phyloP scores from a whole-genome alignment of 1,140 invertebrate species.

The Ceratina japonica region DNA sequence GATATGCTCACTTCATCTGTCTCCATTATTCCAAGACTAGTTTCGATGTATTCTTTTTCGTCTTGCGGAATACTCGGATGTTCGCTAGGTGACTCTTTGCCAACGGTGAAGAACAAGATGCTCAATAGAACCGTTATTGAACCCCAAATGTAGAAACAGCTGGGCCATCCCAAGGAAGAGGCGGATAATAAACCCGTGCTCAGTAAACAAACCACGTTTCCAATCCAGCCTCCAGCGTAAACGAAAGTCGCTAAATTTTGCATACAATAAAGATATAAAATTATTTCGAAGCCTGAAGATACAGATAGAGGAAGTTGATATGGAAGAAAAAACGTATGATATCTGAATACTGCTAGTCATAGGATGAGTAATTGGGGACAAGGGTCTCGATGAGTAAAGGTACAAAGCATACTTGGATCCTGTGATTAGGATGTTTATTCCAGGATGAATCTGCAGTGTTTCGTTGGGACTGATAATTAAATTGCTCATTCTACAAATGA shows the following conservation, averaged over 20 bases:
- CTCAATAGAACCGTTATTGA: constrained; percentile 70
- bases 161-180: constrained; percentile 82
- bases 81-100: constrained; percentile 79
- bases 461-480: not conserved
- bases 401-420: too few species aligned
- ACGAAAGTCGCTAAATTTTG: constrained; percentile 69
- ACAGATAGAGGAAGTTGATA: too few species aligned
- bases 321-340: too few species aligned
- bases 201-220: constrained; percentile 83
- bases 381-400: too few species aligned
- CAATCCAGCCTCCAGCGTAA: constrained; percentile 81
- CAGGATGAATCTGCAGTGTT: too few species aligned
- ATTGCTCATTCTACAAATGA: not conserved
- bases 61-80: constrained; percentile 72
- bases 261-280: not conserved
- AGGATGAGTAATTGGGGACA: too few species aligned
- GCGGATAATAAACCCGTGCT: constrained; percentile 82
- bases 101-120: constrained; percentile 71
- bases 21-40: constrained; percentile 77
- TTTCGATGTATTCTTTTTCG: constrained; percentile 78
- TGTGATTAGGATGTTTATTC: too few species aligned
- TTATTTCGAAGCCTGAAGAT: not conserved
- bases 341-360: too few species aligned
- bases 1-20: constrained; percentile 71
- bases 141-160: constrained; percentile 83